phyloP scores from a whole-genome alignment of 2,888 invertebrate species.

The Creontiades dilutus region DNA sequence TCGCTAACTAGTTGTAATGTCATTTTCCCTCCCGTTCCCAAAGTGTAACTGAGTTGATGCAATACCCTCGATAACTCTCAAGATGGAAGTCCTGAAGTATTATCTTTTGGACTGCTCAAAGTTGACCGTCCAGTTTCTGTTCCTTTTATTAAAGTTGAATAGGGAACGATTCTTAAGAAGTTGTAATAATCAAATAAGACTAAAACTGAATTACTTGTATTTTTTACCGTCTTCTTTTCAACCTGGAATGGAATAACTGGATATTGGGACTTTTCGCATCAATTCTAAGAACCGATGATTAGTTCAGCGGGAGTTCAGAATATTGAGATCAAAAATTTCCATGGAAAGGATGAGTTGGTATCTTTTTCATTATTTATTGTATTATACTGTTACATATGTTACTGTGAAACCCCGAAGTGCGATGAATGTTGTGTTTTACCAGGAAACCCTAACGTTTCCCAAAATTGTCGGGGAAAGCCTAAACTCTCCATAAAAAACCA shows the following conservation, averaged over 20 bases:
- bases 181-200: constrained; percentile 5
- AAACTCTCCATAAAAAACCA: too few relatives aligned
- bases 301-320: not conserved
- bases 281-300: not conserved
- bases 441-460: too few relatives aligned
- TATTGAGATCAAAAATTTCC: constrained; percentile 23
- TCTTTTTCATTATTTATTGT: too few relatives aligned
- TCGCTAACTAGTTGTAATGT: constrained; percentile 21
- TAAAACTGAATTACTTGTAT: constrained; percentile 20
- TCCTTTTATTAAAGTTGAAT: constrained; percentile 13
- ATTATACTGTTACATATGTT: too few relatives aligned
- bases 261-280: not conserved
- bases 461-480: too few relatives aligned
- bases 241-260: constrained; percentile 18
- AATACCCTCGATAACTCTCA: constrained; percentile 44
- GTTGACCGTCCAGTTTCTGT: constrained; percentile 20
- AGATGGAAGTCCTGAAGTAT: constrained; percentile 50
- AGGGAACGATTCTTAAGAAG: constrained; percentile 16
- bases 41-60: constrained; percentile 57
- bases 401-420: too few relatives aligned
- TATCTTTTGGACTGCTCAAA: not conserved
- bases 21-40: not conserved
- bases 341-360: not conserved
- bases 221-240: not conserved
- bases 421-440: too few relatives aligned